Conservation (phyloP, 2,888 invertebrate species). For the Drosophila cognata region DNA sequence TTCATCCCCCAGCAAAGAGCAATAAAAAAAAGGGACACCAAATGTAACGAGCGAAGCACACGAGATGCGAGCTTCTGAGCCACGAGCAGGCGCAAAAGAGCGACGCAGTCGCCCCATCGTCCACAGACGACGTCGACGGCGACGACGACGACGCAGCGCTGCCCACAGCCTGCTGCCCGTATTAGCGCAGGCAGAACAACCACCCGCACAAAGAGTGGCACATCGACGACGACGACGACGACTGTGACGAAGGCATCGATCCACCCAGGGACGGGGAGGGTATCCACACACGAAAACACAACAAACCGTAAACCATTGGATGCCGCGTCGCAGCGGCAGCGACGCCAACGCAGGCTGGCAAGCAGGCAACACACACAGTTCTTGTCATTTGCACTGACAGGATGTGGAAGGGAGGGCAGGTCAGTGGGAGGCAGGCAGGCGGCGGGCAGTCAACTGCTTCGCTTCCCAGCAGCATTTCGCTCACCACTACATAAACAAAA, state of each 20-base stretch:
- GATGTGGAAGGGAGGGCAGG: conserved; percentile 38
- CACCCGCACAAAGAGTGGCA: conserved; percentile 50
- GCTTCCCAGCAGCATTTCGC: conserved; percentile 47
- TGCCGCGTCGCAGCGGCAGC: conserved; percentile 36
- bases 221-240: conserved; percentile 13
- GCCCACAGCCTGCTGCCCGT: conserved; percentile 18
- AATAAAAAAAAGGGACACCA: conserved; percentile 48
- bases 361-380: conserved; percentile 11
- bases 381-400: conserved; percentile 61
- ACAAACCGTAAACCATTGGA: conserved; percentile 84
- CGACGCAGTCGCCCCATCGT: conserved; percentile 43
- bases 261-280: conserved; percentile 17
- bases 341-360: conserved; percentile 10
- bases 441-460: conserved; percentile 10
- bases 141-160: conserved; percentile 35
- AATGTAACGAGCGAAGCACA: conserved; percentile 41
- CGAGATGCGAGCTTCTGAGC: conserved; percentile 46
- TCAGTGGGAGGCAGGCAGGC: neutral
- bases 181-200: conserved; percentile 55
- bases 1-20: conserved; percentile 63
- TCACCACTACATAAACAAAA: conserved; percentile 81
- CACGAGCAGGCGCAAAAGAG: conserved; percentile 67
- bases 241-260: conserved; percentile 28
- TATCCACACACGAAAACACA: conserved; percentile 70
- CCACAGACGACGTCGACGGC: conserved; percentile 25